These are phyloP conservation scores for Crenuchus spilurus DNA, from an alignment of 2,797 vertebrate genomes.

Conservation along the genomic window DNA sequence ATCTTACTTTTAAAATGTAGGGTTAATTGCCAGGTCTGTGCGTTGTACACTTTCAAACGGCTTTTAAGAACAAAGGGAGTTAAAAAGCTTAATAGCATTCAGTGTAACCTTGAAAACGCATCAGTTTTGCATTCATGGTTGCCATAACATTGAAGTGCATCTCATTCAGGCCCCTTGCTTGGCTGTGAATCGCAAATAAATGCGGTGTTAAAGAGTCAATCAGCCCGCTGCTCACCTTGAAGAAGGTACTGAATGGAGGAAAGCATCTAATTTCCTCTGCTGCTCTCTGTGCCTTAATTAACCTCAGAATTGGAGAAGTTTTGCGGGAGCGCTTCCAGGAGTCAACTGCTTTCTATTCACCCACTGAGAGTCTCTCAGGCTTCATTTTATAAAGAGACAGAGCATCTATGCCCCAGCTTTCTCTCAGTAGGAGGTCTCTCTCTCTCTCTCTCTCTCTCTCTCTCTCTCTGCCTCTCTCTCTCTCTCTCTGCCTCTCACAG, in stretches of 20 bases:
- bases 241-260: not conserved
- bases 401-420: slow-evolving; percentile 19
- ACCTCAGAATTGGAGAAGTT: slow-evolving; percentile 25
- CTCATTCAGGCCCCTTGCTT: not conserved
- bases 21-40: not conserved
- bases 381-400: slow-evolving; percentile 28
- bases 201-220: slow-evolving; percentile 31
- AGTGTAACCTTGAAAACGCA: slow-evolving; percentile 22
- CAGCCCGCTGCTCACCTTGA: slow-evolving; percentile 25
- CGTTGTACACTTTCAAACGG: not conserved
- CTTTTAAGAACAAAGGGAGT: not conserved
- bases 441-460: slow-evolving; percentile 5
- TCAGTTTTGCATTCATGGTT: not conserved
- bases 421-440: slow-evolving; percentile 43
- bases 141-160: not conserved
- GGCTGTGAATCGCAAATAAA: slow-evolving; percentile 6
- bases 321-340: slow-evolving; percentile 17
- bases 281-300: slow-evolving; percentile 32
- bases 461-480: slow-evolving; percentile 26
- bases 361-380: slow-evolving; percentile 26
- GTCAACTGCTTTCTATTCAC: slow-evolving; percentile 44
- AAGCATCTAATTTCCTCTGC: slow-evolving; percentile 12
- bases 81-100: not conserved
- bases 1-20: too few species aligned
- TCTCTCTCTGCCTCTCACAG: slow-evolving; percentile 38